phyloP scores from a whole-genome alignment of 2,113 vertebrate species.

The Oncorhynchus kisutch region DNA sequence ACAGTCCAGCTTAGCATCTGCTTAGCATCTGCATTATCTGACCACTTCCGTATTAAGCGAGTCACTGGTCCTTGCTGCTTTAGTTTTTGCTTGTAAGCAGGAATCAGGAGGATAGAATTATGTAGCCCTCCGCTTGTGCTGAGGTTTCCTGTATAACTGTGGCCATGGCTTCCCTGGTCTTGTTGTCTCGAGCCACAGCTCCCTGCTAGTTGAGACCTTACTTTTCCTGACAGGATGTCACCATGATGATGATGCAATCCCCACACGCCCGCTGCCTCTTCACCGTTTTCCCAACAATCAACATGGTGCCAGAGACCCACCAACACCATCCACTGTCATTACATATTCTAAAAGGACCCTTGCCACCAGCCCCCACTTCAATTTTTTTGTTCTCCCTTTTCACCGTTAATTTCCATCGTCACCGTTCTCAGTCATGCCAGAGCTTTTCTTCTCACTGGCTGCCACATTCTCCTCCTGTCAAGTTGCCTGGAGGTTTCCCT shows the following conservation, averaged over 20 bases:
- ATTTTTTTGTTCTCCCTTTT: slow-evolving; percentile 60
- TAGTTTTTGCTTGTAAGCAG: no score
- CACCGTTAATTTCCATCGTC: slow-evolving; percentile 82
- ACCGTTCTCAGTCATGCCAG: slow-evolving; percentile 82
- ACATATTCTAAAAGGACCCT: slow-evolving; percentile 65
- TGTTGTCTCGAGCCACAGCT: slow-evolving; percentile 26
- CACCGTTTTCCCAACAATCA: slow-evolving; percentile 86
- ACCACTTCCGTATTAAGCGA: no score
- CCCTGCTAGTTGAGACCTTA: slow-evolving; percentile 82
- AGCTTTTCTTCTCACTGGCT: slow-evolving; percentile 85
- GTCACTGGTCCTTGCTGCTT: no score
- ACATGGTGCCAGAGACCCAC: slow-evolving; percentile 72
- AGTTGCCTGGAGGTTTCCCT: slow-evolving; percentile 93
- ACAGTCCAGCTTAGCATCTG: no score
- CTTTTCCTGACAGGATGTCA: slow-evolving; percentile 75
- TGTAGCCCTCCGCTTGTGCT: no score
- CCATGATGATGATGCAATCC: slow-evolving; percentile 48
- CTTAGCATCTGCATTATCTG: no score
- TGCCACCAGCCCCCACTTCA: slow-evolving; percentile 44
- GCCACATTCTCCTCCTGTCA: slow-evolving; percentile 97
- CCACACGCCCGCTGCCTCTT: slow-evolving; percentile 55
- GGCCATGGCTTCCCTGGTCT: not conserved
- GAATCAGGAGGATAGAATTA: no score
- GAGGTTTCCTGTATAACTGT: not conserved
- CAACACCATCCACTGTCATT: slow-evolving; percentile 79